Base-by-base conservation (phyloP, 2,113 vertebrate genomes). In the Clarias gariepinus region DNA sequence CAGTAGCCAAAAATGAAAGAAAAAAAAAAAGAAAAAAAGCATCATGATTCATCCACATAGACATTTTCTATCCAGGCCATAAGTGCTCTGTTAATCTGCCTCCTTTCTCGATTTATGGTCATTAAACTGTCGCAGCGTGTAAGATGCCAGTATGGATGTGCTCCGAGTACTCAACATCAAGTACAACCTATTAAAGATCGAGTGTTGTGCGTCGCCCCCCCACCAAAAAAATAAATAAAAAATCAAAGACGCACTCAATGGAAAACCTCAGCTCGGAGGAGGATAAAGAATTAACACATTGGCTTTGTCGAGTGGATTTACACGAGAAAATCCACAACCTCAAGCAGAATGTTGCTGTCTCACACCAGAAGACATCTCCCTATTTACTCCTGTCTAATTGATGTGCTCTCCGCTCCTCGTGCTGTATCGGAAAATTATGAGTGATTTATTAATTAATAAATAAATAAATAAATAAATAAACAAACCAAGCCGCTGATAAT, bases 61-160 rank as follows among this genome's bases (percentile, higher is more conserved):
- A 63, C 68, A 58, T 84, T 87, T 87, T 83, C 76, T 84, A 83
- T 58, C 36, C 73, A 71, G 78, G 64, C 87, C 64, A 53, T 83
- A 88, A 90, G 79, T 87, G 87, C 83, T 80, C 78, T 36, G 82
- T 77, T 79, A 84, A 85, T 68, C 74, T 74, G 71, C 68, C 77
- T 85, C 80, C 64, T 80, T 47, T 28, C 74, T n/a, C 52, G 79
- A 83, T 85, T 81, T 85, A 82, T 47, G 74, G 76, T 74, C 79
- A 21, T 82, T 76, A 66, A 63, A 71, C 81, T 77, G 84, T 52
- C n/a, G 33, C 88, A 74, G 74, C 57, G 80, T 80, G 25, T 63
- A 73, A 82, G 55, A 77, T 74, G 85, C 71, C 66, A 58, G 53
- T 41, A 36, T 57, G 81, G 76, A 85, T 28, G 36, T 78, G 63